A percentile compares a stretch with the other conserved stretches of the same genome.
These are phyloP conservation scores for Drosophila kanapiae DNA, from an alignment of 1,140 invertebrate genomes.

Conservation along the genomic window DNA sequence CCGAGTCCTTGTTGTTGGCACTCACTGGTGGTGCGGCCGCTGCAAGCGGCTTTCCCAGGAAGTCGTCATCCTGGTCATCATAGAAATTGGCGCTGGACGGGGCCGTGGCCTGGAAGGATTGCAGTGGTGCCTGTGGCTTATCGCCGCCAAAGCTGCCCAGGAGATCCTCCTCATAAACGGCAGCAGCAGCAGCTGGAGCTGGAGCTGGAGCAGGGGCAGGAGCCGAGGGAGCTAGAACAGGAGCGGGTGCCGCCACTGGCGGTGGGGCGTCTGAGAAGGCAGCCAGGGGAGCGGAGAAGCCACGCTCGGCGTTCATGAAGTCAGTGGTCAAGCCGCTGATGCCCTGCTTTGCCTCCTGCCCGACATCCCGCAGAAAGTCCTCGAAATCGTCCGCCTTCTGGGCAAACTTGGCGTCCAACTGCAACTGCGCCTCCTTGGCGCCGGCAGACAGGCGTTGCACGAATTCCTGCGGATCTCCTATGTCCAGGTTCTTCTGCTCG, in stretches of 20 bases:
- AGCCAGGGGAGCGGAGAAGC: slow-evolving; percentile 27
- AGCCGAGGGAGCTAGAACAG: not conserved
- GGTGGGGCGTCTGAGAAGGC: slow-evolving; percentile 16
- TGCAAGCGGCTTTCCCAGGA: slow-evolving; percentile 45
- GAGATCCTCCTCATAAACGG: slow-evolving; percentile 47
- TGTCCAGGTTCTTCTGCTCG: slow-evolving; percentile 75
- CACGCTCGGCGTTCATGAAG: slow-evolving; percentile 79
- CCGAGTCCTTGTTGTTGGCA: slow-evolving; percentile 66
- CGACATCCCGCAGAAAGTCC: slow-evolving; percentile 61
- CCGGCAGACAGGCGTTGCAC: slow-evolving; percentile 76
- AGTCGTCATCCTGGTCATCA: slow-evolving; percentile 58
- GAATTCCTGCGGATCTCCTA: slow-evolving; percentile 75
- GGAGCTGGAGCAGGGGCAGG: not conserved
- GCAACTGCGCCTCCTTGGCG: slow-evolving; percentile 75
- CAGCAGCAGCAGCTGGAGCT: slow-evolving; percentile 4
- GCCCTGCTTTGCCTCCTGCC: slow-evolving; percentile 55
- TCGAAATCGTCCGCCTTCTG: slow-evolving; percentile 66
- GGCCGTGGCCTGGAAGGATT: slow-evolving; percentile 55
- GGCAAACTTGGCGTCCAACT: slow-evolving; percentile 76
- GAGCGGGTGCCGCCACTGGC: slow-evolving; percentile 8
- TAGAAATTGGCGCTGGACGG: slow-evolving; percentile 53
- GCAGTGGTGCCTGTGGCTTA: slow-evolving; percentile 44
- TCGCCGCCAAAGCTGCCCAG: slow-evolving; percentile 60
- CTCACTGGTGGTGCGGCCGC: slow-evolving; percentile 36
- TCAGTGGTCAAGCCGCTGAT: slow-evolving; percentile 64